These are phyloP conservation scores for Cryptotermes secundus DNA, from an alignment of 1,140 invertebrate species.

Conservation along the genomic window DNA sequence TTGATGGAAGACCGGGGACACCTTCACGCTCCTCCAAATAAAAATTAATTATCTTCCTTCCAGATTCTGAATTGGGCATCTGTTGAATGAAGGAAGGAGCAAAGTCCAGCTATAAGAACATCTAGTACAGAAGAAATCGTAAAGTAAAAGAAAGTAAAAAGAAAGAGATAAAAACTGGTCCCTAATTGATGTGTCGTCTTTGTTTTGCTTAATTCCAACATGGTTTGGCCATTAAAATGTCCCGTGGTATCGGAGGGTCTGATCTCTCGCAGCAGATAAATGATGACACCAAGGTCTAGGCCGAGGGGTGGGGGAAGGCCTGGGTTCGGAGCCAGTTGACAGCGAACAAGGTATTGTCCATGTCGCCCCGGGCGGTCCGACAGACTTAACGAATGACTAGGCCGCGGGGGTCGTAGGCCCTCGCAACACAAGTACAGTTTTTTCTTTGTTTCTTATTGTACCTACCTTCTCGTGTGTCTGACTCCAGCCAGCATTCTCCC, in stretches of 20 bases:
- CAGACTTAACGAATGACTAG: conserved; percentile 3
- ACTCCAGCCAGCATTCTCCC: background rate
- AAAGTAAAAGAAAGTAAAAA: background rate
- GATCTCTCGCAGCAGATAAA: conserved; percentile 54
- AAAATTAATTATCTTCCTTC: too few relatives aligned
- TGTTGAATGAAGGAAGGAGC: background rate
- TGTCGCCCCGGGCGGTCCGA: conserved; percentile 34
- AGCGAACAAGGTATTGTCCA: conserved; percentile 36
- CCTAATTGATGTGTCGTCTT: conserved; percentile 62
- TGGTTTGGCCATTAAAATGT: conserved; percentile 61
- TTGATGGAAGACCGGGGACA: too few relatives aligned
- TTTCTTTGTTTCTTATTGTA: conserved; percentile 2
- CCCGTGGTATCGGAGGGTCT: conserved; percentile 53
- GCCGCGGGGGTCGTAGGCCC: background rate
- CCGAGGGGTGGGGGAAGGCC: conserved; percentile 5
- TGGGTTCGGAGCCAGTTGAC: conserved; percentile 31
- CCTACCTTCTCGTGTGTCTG: background rate
- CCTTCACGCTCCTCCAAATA: too few relatives aligned
- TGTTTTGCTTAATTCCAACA: conserved; percentile 62
- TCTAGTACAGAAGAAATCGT: background rate
- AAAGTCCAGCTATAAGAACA: background rate
- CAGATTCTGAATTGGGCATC: too few relatives aligned
- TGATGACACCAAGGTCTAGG: conserved; percentile 49
- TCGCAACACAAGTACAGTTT: background rate
- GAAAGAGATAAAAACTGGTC: conserved; percentile 36